A percentile compares a stretch with the other conserved stretches of the same genome.
Conservation (phyloP, 2,888 invertebrate species). For the Terebella lapidaria region DNA sequence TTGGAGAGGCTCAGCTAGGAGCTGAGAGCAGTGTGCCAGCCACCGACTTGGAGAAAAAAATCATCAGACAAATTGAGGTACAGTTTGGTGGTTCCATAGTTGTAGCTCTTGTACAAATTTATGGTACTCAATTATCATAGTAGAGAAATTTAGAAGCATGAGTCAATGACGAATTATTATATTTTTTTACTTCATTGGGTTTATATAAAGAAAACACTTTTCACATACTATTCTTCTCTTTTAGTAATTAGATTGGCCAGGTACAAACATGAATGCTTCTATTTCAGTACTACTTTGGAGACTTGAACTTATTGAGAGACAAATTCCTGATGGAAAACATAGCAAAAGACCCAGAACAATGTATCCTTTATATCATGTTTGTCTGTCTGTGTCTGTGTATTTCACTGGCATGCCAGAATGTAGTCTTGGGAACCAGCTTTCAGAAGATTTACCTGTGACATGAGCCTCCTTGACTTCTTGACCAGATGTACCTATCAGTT, state of each 20-base stretch:
- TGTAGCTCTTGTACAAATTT: not conserved
- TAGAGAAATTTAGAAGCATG: too few species aligned
- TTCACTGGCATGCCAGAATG: not conserved
- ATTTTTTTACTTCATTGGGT: too few species aligned
- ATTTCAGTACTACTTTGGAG: conserved; percentile 24
- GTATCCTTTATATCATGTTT: conserved; percentile 11
- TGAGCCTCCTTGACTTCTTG: conserved; percentile 11
- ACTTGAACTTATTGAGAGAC: conserved; percentile 20
- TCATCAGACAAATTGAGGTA: conserved; percentile 21
- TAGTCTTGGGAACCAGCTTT: too few species aligned
- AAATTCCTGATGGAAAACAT: conserved; percentile 14
- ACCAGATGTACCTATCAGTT: conserved; percentile 7
- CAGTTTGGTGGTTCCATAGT: not conserved
- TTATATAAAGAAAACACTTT: too few species aligned
- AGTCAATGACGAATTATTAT: too few species aligned
- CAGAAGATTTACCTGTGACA: too few species aligned
- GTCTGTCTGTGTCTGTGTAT: conserved; percentile 2
- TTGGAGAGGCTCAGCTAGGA: too few species aligned
- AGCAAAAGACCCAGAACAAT: conserved; percentile 10
- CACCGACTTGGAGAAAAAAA: conserved; percentile 17
- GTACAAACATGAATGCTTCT: not conserved
- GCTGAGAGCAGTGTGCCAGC: too few species aligned
- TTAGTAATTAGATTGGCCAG: not conserved
- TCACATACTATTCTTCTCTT: too few species aligned
- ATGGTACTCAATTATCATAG: not conserved